These are phyloP conservation scores for Drosophila longiperda DNA, from an alignment of 2,888 invertebrate species.

Conservation along the genomic window DNA sequence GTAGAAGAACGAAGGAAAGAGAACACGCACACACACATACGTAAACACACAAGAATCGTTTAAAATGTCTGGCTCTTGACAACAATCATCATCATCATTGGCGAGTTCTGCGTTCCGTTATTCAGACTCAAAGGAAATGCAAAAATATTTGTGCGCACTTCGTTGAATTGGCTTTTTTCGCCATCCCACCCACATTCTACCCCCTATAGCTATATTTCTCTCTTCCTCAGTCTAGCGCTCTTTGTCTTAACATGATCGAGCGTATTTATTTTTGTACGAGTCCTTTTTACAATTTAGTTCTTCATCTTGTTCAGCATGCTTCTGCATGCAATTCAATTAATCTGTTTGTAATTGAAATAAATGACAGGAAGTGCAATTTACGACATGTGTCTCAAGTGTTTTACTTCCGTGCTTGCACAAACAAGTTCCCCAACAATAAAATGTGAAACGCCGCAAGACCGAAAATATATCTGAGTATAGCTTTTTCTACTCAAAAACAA, in stretches of 20 bases:
- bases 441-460: slow-evolving; percentile 7
- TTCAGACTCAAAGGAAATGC: slow-evolving; percentile 50
- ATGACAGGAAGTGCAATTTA: slow-evolving; percentile 71
- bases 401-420: slow-evolving; percentile 50
- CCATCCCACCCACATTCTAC: slow-evolving; percentile 24
- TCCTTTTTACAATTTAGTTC: slow-evolving; percentile 44
- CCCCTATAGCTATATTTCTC: neutral
- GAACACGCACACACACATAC: neutral
- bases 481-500: neutral
- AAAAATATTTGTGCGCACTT: slow-evolving; percentile 68
- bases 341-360: slow-evolving; percentile 68
- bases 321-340: slow-evolving; percentile 49
- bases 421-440: slow-evolving; percentile 19
- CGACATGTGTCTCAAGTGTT: slow-evolving; percentile 53
- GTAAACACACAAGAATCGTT: slow-evolving; percentile 11
- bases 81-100: slow-evolving; percentile 23
- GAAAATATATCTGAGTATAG: neutral
- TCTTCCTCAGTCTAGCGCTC: neutral
- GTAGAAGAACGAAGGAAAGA: slow-evolving; percentile 20
- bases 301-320: slow-evolving; percentile 18
- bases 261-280: slow-evolving; percentile 22
- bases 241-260: slow-evolving; percentile 28
- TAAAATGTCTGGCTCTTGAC: slow-evolving; percentile 30
- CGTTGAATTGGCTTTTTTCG: slow-evolving; percentile 52
- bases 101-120: slow-evolving; percentile 34